Evolutionary conservation across 2,888 invertebrate genomes (phyloP).

Genomic region (Mayetiola destructor): DNA sequence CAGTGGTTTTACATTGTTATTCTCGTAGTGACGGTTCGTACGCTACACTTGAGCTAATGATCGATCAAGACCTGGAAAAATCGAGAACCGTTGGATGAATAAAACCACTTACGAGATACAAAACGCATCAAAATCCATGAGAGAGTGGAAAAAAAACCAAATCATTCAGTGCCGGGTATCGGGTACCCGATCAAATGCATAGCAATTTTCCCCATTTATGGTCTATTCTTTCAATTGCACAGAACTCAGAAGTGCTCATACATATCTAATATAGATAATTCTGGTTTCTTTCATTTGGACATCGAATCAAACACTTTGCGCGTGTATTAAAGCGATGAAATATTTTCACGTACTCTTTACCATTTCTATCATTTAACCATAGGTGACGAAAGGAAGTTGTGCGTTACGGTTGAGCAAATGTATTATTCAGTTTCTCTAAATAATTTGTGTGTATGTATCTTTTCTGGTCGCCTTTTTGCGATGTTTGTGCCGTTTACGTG

Average conservation of each 20-base stretch:
- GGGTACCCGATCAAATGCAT: not conserved
- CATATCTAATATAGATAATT: not conserved
- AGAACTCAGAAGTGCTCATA: not conserved
- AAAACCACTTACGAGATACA: too few species aligned
- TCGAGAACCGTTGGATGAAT: too few species aligned
- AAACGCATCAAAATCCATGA: too few species aligned
- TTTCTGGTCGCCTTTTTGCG: too few species aligned
- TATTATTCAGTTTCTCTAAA: not conserved
- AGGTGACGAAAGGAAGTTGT: conserved; percentile 4
- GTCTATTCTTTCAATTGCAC: not conserved
- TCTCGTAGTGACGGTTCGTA: not conserved
- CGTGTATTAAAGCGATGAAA: not conserved
- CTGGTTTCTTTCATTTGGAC: not conserved
- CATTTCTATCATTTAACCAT: not conserved
- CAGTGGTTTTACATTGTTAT: not conserved
- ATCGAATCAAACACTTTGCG: not conserved
- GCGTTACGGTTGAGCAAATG: conserved; percentile 2
- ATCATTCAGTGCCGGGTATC: not conserved
- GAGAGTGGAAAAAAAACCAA: not conserved
- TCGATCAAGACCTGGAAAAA: not conserved
- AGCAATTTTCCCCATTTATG: not conserved
- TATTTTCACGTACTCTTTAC: not conserved
- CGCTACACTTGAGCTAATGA: not conserved
- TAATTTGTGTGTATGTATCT: too few species aligned
- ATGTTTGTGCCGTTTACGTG: too few species aligned